Percentiles rank a stretch among this genome's conserved stretches.
phyloP scores from a whole-genome alignment of 2,888 invertebrate species.

The Molanna angustata region DNA sequence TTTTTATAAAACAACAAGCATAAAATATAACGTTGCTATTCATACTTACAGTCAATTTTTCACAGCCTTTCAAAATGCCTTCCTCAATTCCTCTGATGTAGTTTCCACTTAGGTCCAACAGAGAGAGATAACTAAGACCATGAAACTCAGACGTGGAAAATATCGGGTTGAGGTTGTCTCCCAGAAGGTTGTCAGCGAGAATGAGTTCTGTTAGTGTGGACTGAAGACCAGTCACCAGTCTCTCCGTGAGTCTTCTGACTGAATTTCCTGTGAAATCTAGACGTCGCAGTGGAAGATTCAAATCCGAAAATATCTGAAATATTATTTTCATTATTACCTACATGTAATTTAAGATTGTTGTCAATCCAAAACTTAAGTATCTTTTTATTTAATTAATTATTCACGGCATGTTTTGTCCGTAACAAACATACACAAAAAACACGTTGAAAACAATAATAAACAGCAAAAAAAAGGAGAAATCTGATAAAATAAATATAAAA shows the following conservation, averaged over 20 bases:
- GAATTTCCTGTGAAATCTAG: slow-evolving; percentile 83
- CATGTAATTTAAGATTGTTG: not conserved
- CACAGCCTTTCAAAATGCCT: slow-evolving; percentile 81
- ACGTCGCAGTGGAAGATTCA: slow-evolving; percentile 68
- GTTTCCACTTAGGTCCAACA: slow-evolving; percentile 79
- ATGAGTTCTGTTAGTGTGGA: slow-evolving; percentile 67
- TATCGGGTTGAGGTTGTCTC: slow-evolving; percentile 86
- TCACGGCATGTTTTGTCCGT: too few relatives aligned
- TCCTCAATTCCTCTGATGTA: slow-evolving; percentile 80
- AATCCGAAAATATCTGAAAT: slow-evolving; percentile 63
- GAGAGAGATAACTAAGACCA: slow-evolving; percentile 66
- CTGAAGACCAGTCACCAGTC: slow-evolving; percentile 64
- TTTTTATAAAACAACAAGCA: too few relatives aligned
- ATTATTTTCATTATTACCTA: not conserved
- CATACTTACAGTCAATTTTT: slow-evolving; percentile 63
- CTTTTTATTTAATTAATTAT: not conserved
- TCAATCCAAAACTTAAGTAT: not conserved
- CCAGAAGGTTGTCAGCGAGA: slow-evolving; percentile 78
- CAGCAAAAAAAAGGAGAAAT: too few relatives aligned
- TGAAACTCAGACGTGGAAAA: slow-evolving; percentile 85
- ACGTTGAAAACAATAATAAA: too few relatives aligned
- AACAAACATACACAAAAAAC: too few relatives aligned
- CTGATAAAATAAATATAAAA: too few relatives aligned
- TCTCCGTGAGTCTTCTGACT: slow-evolving; percentile 74
- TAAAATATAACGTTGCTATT: too few relatives aligned